Base-by-base conservation (phyloP, 2,888 invertebrate genomes). In the Hipparchia sbordonii region DNA sequence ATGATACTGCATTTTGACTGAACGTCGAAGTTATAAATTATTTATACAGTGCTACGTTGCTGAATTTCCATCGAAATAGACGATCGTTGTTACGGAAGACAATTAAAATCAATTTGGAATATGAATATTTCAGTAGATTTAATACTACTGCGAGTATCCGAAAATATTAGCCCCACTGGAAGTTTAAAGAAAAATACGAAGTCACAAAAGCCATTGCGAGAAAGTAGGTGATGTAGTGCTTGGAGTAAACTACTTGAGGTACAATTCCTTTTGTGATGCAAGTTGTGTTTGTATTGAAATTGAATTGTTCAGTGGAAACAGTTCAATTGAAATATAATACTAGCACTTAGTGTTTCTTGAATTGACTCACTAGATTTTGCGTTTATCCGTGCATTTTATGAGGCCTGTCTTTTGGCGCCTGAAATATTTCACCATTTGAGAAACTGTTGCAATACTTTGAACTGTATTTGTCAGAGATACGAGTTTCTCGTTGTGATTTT, bases 261-360 rank as follows among this genome's bases (percentile, higher is more conserved):
- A 85, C 68, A 70, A 65, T 66, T 61, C 57, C 51, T 67, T 45
- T 57, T 62, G 67, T 67, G 52, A 59, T 60, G 85, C 90, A 90
- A 91, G 90, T 88, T 84, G 77, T 82, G 81, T 85, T 84, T 82
- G 82, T 82, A 85, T 83, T 86, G 85, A 82, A 79, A 78, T 82
- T 84, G 85, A 85, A 87, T 88, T 88, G 89, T 87, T 82, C 82
- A 78, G 80, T 79, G 81, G 83, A 87, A 82, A 84, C 81, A 77
- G 80, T 86, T 85, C 85, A 80, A 85, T 84, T 87, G 90, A 87
- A 91, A 90, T 88, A 83, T 82, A 89, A 91, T 87, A 89, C 87
- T 85, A 76, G 65, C 81, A 85, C 84, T 82, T 83, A 81, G 82
- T 77, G 54, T 45, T 13, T 46, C 56, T 67, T 48, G 67, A 51